phyloP scores from a whole-genome alignment of 2,888 invertebrate species.

The Stegophylla sp. region DNA sequence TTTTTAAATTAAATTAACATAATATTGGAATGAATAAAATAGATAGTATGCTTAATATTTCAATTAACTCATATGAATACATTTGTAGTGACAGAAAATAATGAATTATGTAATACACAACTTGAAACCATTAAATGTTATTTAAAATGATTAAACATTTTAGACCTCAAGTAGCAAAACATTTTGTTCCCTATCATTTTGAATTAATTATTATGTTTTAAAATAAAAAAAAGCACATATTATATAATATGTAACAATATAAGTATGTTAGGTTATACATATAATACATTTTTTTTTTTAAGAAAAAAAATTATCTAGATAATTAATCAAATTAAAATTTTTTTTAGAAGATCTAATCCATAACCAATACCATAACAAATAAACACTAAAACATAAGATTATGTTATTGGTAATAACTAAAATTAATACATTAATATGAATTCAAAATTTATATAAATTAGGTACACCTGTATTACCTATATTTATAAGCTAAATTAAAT shows the following conservation, averaged over 20 bases:
- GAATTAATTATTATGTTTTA: neutral
- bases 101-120: constrained; percentile 20
- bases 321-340: neutral
- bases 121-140: constrained; percentile 20
- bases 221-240: neutral
- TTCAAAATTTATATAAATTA: no score
- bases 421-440: neutral
- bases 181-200: neutral
- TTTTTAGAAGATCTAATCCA: neutral
- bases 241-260: neutral
- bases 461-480: neutral
- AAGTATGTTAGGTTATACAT: neutral
- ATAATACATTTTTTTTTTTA: neutral
- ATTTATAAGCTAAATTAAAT: neutral
- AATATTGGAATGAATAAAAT: constrained; percentile 3
- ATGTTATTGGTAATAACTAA: neutral
- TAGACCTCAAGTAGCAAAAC: neutral
- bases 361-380: neutral
- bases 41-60: neutral
- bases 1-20: neutral
- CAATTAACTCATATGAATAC: constrained; percentile 5
- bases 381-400: neutral
- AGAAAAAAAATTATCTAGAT: neutral
- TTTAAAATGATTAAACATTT: constrained; percentile 12
- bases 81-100: neutral